A percentile compares a stretch with the other conserved stretches of the same genome.
These are phyloP conservation scores for Callochromis pleurospilus DNA, from an alignment of 2,113 vertebrate genomes.

Conservation along the genomic window DNA sequence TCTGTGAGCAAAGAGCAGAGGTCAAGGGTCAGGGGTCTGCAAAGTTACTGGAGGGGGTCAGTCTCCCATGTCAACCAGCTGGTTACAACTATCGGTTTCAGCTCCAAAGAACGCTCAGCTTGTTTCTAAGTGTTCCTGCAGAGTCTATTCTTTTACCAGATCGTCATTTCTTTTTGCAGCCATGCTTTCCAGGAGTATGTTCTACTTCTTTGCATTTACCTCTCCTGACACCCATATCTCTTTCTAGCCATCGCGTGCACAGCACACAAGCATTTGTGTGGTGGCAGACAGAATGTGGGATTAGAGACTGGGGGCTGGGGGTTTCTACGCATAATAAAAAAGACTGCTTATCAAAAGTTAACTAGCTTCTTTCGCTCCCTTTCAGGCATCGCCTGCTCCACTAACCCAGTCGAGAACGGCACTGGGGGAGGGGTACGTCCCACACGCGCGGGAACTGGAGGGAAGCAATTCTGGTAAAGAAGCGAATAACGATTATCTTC, in stretches of 20 bases:
- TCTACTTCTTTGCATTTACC: neutral
- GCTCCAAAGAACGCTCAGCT: neutral
- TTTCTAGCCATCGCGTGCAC: neutral
- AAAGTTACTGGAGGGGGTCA: slow-evolving; percentile 8
- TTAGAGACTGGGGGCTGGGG: slow-evolving; percentile 8
- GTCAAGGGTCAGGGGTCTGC: slow-evolving; percentile 37
- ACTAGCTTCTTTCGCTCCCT: slow-evolving; percentile 29
- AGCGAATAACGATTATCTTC: neutral
- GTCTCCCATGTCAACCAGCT: slow-evolving; percentile 35
- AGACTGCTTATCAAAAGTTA: slow-evolving; percentile 63
- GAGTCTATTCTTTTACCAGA: neutral
- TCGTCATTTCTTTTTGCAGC: no score
- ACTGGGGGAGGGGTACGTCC: neutral
- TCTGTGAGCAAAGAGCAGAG: neutral
- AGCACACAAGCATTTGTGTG: neutral
- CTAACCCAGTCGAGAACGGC: slow-evolving; percentile 33
- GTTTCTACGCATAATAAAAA: slow-evolving; percentile 51
- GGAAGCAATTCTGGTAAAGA: neutral
- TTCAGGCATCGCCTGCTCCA: slow-evolving; percentile 21
- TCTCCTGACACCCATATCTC: neutral
- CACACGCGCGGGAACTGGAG: neutral
- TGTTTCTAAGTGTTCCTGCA: neutral
- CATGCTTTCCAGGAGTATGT: neutral
- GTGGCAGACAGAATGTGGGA: neutral
- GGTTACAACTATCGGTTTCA: neutral